Evolutionary conservation across 1,140 invertebrate genomes (phyloP).

Genomic region (Papilio polytes): DNA sequence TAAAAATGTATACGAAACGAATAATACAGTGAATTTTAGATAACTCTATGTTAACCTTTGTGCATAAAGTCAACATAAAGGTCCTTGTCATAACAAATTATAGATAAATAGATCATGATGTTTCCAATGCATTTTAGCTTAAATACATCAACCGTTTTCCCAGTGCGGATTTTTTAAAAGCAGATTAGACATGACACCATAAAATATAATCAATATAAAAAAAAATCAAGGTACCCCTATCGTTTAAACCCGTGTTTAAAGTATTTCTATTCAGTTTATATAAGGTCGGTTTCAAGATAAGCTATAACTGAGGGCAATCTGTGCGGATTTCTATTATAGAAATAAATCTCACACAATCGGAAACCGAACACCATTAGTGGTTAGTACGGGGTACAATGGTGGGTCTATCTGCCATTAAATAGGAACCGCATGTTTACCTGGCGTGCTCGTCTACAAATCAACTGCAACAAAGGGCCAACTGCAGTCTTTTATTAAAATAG

Average conservation of each 20-base stretch:
- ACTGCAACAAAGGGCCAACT: slow-evolving; percentile 23
- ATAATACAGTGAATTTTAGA: too few relatives aligned
- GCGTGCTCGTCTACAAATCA: slow-evolving; percentile 7
- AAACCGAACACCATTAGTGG: slow-evolving; percentile 53
- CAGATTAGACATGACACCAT: too few relatives aligned
- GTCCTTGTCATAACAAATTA: too few relatives aligned
- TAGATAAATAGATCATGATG: too few relatives aligned
- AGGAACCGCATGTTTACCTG: slow-evolving; percentile 26
- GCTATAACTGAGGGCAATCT: slow-evolving; percentile 60
- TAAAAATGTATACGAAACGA: too few relatives aligned
- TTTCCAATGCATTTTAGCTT: too few relatives aligned
- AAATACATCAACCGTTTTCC: too few relatives aligned
- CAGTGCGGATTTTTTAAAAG: too few relatives aligned
- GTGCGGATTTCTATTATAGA: slow-evolving; percentile 57
- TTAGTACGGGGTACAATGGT: slow-evolving; percentile 49
- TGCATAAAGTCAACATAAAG: too few relatives aligned
- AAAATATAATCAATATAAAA: not conserved
- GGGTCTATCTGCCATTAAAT: slow-evolving; percentile 9
- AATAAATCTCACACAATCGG: slow-evolving; percentile 53
- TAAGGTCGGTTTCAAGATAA: slow-evolving; percentile 45
- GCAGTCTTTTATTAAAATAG: not conserved
- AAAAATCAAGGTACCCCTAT: not conserved
- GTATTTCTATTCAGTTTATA: slow-evolving; percentile 39
- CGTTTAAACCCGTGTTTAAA: slow-evolving; percentile 2
- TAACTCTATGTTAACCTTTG: too few relatives aligned